Percentiles rank a stretch among this genome's conserved stretches.
phyloP scores from a whole-genome alignment of 2,113 vertebrate species.

The Cinclus mexicanus region DNA sequence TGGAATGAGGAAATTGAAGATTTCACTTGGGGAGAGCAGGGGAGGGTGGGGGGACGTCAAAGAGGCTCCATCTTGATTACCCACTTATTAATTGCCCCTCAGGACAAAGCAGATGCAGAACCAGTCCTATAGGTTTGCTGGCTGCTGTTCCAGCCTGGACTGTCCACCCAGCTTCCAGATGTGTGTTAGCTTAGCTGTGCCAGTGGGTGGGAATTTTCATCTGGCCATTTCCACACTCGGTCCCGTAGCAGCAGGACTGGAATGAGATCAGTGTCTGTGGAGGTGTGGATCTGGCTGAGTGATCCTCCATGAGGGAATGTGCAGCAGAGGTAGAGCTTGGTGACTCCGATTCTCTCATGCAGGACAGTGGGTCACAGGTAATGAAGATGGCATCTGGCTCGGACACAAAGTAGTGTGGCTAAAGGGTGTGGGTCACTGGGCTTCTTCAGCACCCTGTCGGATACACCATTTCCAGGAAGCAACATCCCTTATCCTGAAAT shows the following conservation, averaged over 20 bases:
- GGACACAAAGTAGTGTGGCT: neutral
- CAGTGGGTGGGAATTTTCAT: neutral
- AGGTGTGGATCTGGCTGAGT: neutral
- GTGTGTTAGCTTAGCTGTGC: neutral
- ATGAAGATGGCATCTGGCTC: neutral
- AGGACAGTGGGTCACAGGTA: accelerated
- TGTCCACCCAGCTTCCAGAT: neutral
- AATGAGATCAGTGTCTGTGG: neutral
- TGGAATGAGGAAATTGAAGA: slow-evolving; percentile 59
- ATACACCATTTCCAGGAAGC: neutral
- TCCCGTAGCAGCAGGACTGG: neutral
- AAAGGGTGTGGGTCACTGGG: neutral
- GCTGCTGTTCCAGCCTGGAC: neutral
- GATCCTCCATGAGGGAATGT: neutral
- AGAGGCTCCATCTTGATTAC: neutral
- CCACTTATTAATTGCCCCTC: neutral
- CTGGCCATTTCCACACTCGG: neutral
- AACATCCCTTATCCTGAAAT: neutral
- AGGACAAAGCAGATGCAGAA: neutral
- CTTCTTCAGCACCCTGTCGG: neutral
- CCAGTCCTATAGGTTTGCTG: neutral
- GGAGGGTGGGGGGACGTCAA: neutral
- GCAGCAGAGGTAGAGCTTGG: neutral
- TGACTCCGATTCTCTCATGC: neutral
- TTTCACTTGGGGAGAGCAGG: neutral